These are phyloP conservation scores for Myrmophylax atrothorax DNA, from an alignment of 2,113 vertebrate species.

Conservation along the genomic window DNA sequence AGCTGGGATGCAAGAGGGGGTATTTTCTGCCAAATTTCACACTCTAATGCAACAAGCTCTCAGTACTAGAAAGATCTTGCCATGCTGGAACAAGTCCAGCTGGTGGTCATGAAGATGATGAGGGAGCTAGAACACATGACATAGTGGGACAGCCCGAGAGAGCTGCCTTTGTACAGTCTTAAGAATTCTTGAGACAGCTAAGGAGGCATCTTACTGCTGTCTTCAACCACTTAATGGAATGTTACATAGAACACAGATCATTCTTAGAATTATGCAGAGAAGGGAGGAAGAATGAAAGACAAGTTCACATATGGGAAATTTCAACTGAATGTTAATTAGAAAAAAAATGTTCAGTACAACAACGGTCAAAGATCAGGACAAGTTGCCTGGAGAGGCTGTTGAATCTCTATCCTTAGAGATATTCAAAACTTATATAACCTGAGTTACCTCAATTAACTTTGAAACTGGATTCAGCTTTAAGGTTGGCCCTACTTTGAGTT, in stretches of 20 bases:
- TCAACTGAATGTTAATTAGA: background rate
- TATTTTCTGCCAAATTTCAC: background rate
- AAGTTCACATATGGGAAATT: background rate
- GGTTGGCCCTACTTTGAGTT: background rate
- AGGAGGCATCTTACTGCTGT: background rate
- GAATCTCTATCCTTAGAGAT: background rate
- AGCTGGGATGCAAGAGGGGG: background rate
- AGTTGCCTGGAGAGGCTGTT: background rate
- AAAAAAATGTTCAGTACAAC: background rate
- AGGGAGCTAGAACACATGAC: background rate
- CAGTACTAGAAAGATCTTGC: background rate
- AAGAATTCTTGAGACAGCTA: background rate
- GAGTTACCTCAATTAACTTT: background rate
- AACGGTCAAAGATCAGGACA: background rate
- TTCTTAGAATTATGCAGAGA: background rate
- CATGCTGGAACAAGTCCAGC: background rate
- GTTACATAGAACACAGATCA: background rate
- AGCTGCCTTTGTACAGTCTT: background rate
- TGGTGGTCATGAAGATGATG: background rate
- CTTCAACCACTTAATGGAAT: background rate
- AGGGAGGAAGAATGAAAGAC: background rate
- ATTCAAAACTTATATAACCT: background rate
- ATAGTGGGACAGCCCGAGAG: background rate
- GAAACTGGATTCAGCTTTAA: background rate
- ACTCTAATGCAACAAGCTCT: background rate